Evolutionary conservation across 2,113 vertebrate species (phyloP), one percentile per base, ranked within the genome.

Genomic region (Aphyosemion australe): DNA sequence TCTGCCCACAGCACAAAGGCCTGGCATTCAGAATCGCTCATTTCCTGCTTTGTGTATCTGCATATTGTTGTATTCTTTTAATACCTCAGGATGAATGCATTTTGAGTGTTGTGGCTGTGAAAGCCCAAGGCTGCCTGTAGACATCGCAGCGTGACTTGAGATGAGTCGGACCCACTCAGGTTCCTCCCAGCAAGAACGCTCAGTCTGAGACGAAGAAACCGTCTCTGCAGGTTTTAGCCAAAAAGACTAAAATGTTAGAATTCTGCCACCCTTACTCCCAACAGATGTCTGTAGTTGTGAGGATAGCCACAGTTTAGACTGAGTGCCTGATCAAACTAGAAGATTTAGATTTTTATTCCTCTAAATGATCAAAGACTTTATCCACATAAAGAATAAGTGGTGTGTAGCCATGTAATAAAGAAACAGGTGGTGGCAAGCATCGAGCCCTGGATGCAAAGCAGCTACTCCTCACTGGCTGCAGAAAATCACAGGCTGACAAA

Each of bases 401-500:
- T 69, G 77, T 74, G 69, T 69, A 69, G 66, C 60, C 82, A 74
- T 56, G 65, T 86, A 88, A 89, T 86, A 68, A 89, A 86, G 84
- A 75, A 84, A 85, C 87, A 87, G 78, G 87, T 88, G 83, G 82
- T 53, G 52, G 67, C 69, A 85, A 75, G 83, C 78, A 80, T 86
- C 63, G 72, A 81, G 61, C 61, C 26, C 63, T 82, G 67, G 84
- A 88, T 85, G 85, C 81, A 88, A 87, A 87, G 73, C 75, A 89
- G 78, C 71, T 72, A 68, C 71, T 81, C 71, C 72, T 81, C 73
- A 72, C 74, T 67, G 75, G 74, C 69, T 69, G 79, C 88, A 86
- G 84, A 90, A 91, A 89, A 88, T 89, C 88, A 85, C 82, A 84
- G 80, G 82, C 86, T 87, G 88, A 86, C 88, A 91, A 92, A 92